Evolutionary conservation across 2,888 invertebrate species (phyloP).

Genomic region (Lasioglossum morio): DNA sequence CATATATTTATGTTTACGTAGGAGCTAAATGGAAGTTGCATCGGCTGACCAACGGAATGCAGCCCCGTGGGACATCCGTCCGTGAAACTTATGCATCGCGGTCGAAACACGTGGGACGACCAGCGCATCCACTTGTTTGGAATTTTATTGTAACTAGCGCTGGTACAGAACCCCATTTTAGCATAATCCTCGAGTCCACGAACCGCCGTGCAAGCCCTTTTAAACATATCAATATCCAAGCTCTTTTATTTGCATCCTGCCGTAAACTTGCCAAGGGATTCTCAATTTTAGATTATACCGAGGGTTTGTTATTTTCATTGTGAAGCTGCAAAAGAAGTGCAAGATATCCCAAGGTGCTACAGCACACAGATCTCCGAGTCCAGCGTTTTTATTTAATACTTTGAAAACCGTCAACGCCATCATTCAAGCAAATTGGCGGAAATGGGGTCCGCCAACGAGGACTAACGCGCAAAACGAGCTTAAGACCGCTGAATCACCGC

Average conservation of each 20-base stretch:
- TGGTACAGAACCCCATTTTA: neutral
- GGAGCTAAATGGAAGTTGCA: slow-evolving; percentile 56
- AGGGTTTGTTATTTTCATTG: neutral
- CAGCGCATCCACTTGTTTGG: slow-evolving; percentile 52
- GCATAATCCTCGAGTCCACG: neutral
- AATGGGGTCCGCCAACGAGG: neutral
- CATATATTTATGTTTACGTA: slow-evolving; percentile 58
- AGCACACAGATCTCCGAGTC: neutral
- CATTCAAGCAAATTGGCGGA: slow-evolving; percentile 3
- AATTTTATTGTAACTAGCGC: slow-evolving; percentile 43
- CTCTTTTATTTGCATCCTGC: neutral
- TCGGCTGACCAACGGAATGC: slow-evolving; percentile 57
- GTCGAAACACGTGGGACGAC: slow-evolving; percentile 69
- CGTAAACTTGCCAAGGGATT: neutral
- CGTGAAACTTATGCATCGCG: slow-evolving; percentile 68
- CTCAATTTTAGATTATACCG: neutral
- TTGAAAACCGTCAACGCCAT: neutral
- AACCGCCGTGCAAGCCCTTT: neutral
- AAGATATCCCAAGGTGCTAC: no score
- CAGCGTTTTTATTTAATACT: neutral
- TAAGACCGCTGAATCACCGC: slow-evolving; percentile 11
- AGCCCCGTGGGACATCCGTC: slow-evolving; percentile 64
- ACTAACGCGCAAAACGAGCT: slow-evolving; percentile 6
- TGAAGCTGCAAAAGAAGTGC: neutral
- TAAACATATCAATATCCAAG: neutral